phyloP scores from a whole-genome alignment of 2,797 vertebrate genomes.

The Spinus pinus region DNA sequence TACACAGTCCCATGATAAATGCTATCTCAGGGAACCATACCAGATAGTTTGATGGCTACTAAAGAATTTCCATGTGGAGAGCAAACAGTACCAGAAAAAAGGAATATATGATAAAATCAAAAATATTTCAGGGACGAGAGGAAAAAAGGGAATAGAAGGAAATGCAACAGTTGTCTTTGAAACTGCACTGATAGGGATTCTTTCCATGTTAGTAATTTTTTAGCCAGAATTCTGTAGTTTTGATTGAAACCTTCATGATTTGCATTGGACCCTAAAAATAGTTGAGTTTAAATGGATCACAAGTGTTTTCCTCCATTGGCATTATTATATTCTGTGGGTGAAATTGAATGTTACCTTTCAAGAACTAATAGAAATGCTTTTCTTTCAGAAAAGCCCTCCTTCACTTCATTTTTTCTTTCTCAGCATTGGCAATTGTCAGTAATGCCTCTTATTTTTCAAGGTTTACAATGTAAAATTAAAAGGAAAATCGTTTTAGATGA shows the following conservation, averaged over 20 bases:
- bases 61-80: constrained; percentile 26
- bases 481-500: background rate
- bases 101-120: background rate
- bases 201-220: background rate
- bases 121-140: background rate
- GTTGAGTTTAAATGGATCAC: background rate
- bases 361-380: background rate
- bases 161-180: constrained; percentile 10
- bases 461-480: background rate
- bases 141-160: background rate
- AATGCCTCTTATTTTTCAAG: background rate
- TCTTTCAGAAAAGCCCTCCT: background rate
- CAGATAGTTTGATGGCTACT: background rate
- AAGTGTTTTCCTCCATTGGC: background rate
- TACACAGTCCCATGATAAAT: background rate
- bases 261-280: background rate
- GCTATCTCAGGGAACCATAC: constrained; percentile 6
- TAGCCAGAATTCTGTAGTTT: background rate
- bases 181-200: background rate
- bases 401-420: background rate
- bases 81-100: background rate
- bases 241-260: background rate
- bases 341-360: background rate
- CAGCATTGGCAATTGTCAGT: background rate
- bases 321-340: constrained; percentile 5